These are phyloP conservation scores for Drosophila lowei DNA, from an alignment of 1,140 invertebrate genomes.

Conservation along the genomic window DNA sequence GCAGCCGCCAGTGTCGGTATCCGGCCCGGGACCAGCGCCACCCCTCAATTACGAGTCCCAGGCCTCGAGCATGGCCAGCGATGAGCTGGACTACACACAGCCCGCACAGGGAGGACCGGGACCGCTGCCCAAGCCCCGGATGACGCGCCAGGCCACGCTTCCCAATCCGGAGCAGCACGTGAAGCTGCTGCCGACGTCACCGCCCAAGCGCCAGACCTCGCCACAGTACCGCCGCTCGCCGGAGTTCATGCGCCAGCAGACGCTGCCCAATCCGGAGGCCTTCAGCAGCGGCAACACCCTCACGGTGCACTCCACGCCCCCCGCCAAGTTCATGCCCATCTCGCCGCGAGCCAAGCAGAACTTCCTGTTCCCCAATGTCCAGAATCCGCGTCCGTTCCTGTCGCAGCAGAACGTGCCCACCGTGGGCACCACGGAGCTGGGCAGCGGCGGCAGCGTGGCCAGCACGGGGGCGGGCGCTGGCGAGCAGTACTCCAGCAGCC, in stretches of 20 bases:
- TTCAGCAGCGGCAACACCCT: slow-evolving; percentile 76
- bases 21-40: slow-evolving; percentile 23
- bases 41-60: slow-evolving; percentile 67
- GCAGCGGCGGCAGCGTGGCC: slow-evolving; percentile 59
- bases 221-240: slow-evolving; percentile 81
- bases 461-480: slow-evolving; percentile 54
- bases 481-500: slow-evolving; percentile 82
- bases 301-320: slow-evolving; percentile 66
- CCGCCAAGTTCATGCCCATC: slow-evolving; percentile 79
- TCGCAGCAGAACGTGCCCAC: slow-evolving; percentile 82
- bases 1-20: background rate
- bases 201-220: slow-evolving; percentile 80
- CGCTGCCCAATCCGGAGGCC: slow-evolving; percentile 79
- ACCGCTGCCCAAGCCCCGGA: slow-evolving; percentile 68
- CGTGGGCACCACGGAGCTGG: slow-evolving; percentile 58
- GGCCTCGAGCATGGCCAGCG: slow-evolving; percentile 59
- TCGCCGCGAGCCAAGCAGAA: slow-evolving; percentile 82
- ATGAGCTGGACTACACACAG: slow-evolving; percentile 63
- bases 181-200: slow-evolving; percentile 80
- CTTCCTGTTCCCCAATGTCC: slow-evolving; percentile 80
- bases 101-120: background rate
- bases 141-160: slow-evolving; percentile 78
- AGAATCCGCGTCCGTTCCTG: slow-evolving; percentile 76
- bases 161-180: slow-evolving; percentile 83
- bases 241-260: slow-evolving; percentile 82